Evolutionary conservation across 2,113 vertebrate genomes (phyloP).

Genomic region (Harpagus bidentatus): DNA sequence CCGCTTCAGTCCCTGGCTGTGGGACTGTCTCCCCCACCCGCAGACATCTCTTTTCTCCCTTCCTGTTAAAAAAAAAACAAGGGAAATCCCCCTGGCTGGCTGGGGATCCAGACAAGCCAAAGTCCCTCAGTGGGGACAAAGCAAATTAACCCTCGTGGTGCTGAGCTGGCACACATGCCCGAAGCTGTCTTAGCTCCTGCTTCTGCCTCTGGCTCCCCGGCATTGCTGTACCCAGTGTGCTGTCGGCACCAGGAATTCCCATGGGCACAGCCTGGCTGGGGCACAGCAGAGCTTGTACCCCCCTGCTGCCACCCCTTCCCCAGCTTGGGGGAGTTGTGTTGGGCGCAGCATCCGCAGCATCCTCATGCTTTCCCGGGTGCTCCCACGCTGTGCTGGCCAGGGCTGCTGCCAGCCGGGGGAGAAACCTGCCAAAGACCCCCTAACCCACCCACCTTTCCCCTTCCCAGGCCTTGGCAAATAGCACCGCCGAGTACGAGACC

Average conservation of each 20-base stretch:
- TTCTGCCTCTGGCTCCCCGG: neutral
- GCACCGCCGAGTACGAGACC: conserved; percentile 86
- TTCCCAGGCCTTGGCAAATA: conserved; percentile 76
- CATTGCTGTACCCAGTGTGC: accelerated
- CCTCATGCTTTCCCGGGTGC: neutral
- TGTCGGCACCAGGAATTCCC: neutral
- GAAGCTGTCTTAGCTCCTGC: neutral
- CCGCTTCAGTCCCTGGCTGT: neutral
- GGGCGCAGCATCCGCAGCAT: neutral
- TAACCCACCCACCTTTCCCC: too few species aligned
- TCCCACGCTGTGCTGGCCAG: neutral
- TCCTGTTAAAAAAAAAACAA: neutral
- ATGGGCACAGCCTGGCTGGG: neutral
- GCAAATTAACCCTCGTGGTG: neutral
- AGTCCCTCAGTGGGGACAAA: neutral
- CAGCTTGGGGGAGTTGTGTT: accelerated
- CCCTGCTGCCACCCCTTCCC: neutral
- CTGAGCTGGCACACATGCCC: neutral
- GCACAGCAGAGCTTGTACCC: neutral
- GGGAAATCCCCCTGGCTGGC: neutral
- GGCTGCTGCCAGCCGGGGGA: neutral
- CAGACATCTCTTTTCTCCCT: neutral
- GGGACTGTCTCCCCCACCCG: neutral
- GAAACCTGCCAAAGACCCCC: neutral
- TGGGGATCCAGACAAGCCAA: neutral